A percentile compares a stretch with the other conserved stretches of the same genome.
phyloP scores from a whole-genome alignment of 2,888 invertebrate species.

The Hirtodrosophila histrioides region DNA sequence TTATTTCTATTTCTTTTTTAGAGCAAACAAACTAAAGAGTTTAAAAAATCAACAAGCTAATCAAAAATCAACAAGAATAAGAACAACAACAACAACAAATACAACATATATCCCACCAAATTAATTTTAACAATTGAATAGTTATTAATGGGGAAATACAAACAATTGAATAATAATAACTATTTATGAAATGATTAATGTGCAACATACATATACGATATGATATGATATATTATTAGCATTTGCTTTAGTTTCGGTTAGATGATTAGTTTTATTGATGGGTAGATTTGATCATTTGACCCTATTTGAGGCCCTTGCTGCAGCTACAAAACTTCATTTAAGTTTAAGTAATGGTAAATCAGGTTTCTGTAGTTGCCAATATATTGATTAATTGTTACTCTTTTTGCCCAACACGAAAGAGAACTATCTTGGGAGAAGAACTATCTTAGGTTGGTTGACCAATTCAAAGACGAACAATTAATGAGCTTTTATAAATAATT shows the following conservation, averaged over 20 bases:
- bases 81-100: constrained; percentile 60
- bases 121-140: constrained; percentile 63
- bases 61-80: constrained; percentile 36
- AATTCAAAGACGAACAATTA: constrained; percentile 57
- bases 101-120: constrained; percentile 82
- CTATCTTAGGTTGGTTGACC: constrained; percentile 49
- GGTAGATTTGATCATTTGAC: constrained; percentile 16
- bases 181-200: constrained; percentile 29
- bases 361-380: constrained; percentile 73
- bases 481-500: constrained; percentile 77
- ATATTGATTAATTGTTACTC: constrained; percentile 41
- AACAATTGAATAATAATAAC: constrained; percentile 34
- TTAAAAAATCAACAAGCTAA: constrained; percentile 25
- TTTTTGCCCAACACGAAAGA: no score
- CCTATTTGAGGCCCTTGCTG: constrained; percentile 39
- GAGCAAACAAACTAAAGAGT: constrained; percentile 1
- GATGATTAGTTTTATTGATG: not conserved
- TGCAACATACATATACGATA: constrained; percentile 25
- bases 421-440: constrained; percentile 2
- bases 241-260: constrained; percentile 8
- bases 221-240: constrained; percentile 17
- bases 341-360: constrained; percentile 53
- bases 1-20: not conserved
- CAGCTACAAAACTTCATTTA: constrained; percentile 37
- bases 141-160: constrained; percentile 32